Percentiles rank a stretch among this genome's conserved stretches.
phyloP scores from a whole-genome alignment of 1,140 invertebrate species.

The Drosophila subobscura region DNA sequence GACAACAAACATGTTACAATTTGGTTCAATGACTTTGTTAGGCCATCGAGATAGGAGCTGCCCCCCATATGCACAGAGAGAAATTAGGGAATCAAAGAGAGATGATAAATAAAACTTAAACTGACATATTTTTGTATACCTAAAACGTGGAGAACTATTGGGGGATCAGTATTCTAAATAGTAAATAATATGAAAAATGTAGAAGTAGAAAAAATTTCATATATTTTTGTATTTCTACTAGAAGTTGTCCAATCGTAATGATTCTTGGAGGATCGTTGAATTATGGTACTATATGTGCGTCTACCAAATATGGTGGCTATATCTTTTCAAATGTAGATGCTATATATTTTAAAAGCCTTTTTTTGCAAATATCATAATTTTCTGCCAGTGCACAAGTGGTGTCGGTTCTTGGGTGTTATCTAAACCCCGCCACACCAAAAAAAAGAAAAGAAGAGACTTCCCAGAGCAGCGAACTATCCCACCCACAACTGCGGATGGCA shows the following conservation, averaged over 20 bases:
- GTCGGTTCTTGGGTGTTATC: conserved; percentile 41
- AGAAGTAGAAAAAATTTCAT: no score
- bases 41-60: conserved; percentile 57
- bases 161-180: no score
- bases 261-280: no score
- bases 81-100: not conserved
- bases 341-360: not conserved
- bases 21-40: conserved; percentile 78
- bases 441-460: not conserved
- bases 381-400: not conserved
- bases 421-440: conserved; percentile 39
- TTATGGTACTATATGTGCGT: no score
- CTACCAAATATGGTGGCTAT: no score
- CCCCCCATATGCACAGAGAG: conserved; percentile 16
- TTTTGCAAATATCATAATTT: not conserved
- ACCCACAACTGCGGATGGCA: conserved; percentile 45
- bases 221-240: no score
- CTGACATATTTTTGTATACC: no score
- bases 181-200: no score
- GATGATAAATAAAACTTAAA: not conserved
- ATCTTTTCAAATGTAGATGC: no score
- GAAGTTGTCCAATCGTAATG: no score
- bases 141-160: no score
- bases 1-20: conserved; percentile 80
- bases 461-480: conserved; percentile 33